phyloP scores from a whole-genome alignment of 2,888 invertebrate species.

The Caenorhabditis virilis region DNA sequence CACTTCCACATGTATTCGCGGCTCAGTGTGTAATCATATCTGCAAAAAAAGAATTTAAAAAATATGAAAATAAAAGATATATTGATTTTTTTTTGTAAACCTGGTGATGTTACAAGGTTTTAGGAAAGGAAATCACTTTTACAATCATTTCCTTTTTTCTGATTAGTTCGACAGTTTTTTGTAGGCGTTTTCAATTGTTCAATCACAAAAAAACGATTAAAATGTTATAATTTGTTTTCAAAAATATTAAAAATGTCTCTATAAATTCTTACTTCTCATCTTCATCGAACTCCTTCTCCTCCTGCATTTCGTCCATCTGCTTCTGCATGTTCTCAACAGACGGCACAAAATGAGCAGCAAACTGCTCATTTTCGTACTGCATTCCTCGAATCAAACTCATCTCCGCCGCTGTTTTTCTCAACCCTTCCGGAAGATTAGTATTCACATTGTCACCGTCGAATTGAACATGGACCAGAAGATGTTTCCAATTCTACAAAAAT shows the following conservation, averaged over 20 bases:
- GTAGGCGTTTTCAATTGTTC: no score
- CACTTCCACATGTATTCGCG: slow-evolving; percentile 99
- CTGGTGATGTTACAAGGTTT: no score
- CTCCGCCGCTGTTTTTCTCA: slow-evolving; percentile 38
- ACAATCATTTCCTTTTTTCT: no score
- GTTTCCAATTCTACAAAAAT: slow-evolving; percentile 84
- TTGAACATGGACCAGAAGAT: slow-evolving; percentile 93
- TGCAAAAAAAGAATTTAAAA: no score
- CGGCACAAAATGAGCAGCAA: slow-evolving; percentile 97
- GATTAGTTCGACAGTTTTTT: no score
- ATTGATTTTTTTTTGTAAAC: no score
- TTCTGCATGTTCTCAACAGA: slow-evolving; percentile 89
- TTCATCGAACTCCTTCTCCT: slow-evolving; percentile 78
- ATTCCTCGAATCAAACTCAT: slow-evolving; percentile 34
- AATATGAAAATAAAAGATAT: no score
- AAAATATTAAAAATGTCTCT: slow-evolving; percentile 1
- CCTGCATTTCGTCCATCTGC: slow-evolving; percentile 81
- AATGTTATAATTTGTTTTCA: background rate
- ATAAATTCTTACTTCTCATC: slow-evolving; percentile 27
- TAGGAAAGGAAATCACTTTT: no score
- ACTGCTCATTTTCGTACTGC: slow-evolving; percentile 91
- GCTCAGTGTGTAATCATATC: slow-evolving; percentile 93
- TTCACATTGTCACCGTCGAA: slow-evolving; percentile 98
- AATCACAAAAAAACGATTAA: no score
- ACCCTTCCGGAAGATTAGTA: slow-evolving; percentile 72